Evolutionary conservation across 2,113 vertebrate species (phyloP).

Genomic region (Daboia siamensis): DNA sequence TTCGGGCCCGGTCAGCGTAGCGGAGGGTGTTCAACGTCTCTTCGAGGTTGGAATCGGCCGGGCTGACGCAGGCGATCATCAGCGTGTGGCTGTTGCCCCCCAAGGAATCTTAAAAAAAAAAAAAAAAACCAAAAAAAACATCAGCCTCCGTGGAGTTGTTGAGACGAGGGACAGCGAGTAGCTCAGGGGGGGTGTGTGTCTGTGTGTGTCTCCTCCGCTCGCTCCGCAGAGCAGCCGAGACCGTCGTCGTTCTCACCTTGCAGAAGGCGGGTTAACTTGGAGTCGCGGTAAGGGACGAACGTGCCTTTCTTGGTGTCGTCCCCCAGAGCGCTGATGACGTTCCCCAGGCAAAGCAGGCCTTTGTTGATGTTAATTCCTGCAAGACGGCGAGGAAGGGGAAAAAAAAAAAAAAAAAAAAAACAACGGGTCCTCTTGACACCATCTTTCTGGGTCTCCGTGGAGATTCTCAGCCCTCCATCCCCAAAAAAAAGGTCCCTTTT

Average conservation of each 20-base stretch:
- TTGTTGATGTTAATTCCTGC: constrained; percentile 96
- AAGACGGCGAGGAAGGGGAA: background rate
- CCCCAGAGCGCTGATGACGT: constrained; percentile 96
- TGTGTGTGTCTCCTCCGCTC: background rate
- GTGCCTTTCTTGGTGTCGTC: constrained; percentile 87
- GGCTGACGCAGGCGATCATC: constrained; percentile 96
- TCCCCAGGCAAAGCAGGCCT: constrained; percentile 90
- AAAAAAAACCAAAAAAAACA: no score
- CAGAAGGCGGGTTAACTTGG: constrained; percentile 90
- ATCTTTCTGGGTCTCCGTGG: no score
- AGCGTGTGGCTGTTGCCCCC: constrained; percentile 96
- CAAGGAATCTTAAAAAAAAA: constrained; percentile 78
- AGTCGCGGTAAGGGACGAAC: constrained; percentile 97
- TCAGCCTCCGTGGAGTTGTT: no score
- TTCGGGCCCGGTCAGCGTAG: constrained; percentile 94
- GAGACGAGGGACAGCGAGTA: background rate
- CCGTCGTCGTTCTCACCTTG: constrained; percentile 76
- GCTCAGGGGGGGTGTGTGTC: background rate
- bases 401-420: no score
- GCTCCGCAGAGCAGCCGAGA: background rate
- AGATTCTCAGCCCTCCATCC: no score
- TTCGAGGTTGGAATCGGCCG: constrained; percentile 94
- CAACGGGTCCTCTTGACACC: background rate
- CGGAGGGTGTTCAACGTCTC: constrained; percentile 95
- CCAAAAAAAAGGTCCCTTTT: no score